Evolutionary conservation across 2,797 vertebrate species (phyloP).

Genomic region (Taeniopygia guttata): DNA sequence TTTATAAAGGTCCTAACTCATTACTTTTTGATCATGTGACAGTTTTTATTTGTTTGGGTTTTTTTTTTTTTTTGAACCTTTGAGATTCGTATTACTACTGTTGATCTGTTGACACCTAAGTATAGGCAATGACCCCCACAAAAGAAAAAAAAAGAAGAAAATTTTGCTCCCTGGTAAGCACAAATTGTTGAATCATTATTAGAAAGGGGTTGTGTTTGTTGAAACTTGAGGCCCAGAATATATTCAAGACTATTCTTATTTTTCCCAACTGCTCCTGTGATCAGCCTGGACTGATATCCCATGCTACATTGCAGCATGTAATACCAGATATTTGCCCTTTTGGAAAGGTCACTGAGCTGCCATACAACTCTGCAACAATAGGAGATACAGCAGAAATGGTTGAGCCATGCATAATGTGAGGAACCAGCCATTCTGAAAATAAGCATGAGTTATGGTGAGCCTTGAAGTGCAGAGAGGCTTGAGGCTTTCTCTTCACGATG

Average conservation of each 20-base stretch:
- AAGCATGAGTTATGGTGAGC: conserved; percentile 1
- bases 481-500: conserved; percentile 35
- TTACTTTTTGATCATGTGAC: background rate
- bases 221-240: background rate
- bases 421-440: conserved; percentile 12
- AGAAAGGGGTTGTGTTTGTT: background rate
- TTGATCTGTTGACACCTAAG: background rate
- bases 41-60: background rate
- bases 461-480: conserved; percentile 34
- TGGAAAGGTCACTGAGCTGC: background rate
- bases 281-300: background rate
- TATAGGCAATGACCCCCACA: background rate
- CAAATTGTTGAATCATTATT: background rate
- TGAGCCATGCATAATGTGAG: background rate
- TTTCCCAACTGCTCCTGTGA: background rate
- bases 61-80: background rate
- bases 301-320: background rate
- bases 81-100: background rate
- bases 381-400: background rate
- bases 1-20: background rate
- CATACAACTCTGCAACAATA: background rate
- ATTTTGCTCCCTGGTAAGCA: background rate
- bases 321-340: background rate
- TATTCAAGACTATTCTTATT: background rate
- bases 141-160: background rate